Conservation (phyloP, 2,113 vertebrate species). For the Dryoscopus gambensis region DNA sequence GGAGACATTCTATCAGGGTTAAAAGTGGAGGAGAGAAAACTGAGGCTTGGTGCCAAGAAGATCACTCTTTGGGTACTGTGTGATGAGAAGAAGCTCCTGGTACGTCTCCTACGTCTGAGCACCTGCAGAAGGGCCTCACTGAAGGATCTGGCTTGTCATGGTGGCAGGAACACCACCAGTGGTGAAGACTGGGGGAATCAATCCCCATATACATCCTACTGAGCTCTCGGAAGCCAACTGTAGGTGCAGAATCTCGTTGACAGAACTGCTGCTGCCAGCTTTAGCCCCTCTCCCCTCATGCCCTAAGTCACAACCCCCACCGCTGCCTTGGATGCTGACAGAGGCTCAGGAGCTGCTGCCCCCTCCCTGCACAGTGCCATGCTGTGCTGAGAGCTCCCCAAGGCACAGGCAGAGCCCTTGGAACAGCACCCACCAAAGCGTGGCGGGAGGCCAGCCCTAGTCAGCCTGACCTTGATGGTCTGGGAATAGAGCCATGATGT, state of each 20-base stretch:
- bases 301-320: background rate
- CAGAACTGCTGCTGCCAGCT: background rate
- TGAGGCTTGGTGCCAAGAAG: background rate
- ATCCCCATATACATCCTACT: background rate
- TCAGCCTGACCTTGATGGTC: conserved; percentile 55
- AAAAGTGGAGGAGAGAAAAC: background rate
- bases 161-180: background rate
- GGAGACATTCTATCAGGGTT: background rate
- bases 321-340: background rate
- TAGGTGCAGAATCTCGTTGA: background rate
- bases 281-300: background rate
- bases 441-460: conserved; percentile 5
- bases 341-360: background rate
- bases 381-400: background rate
- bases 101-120: background rate
- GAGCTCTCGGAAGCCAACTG: background rate
- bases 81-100: background rate
- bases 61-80: background rate
- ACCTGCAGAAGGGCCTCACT: background rate
- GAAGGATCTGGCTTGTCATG: background rate
- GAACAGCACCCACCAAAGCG: conserved; percentile 26
- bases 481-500: conserved; percentile 48
- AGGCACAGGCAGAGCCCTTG: conserved; percentile 20
- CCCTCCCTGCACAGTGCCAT: background rate
- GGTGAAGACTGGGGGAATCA: background rate